Evolutionary conservation across 2,797 vertebrate species (phyloP), one percentile per base, ranked within the genome.

Genomic region (Gila robusta): DNA sequence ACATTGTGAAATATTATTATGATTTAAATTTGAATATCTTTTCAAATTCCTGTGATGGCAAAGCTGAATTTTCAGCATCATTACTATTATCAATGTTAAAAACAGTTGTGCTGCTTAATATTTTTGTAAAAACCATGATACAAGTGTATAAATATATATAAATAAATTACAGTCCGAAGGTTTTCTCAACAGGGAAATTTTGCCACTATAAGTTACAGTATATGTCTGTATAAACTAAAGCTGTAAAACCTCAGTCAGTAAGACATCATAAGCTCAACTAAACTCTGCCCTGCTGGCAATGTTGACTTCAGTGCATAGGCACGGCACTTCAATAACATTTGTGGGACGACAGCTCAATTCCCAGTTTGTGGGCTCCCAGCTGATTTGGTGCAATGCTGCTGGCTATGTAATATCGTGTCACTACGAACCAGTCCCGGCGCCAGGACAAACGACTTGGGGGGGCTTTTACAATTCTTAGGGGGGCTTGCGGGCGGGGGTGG

Each of bases 251-350:
- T 72, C 39, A 71, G 66, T 79, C 76, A 59, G 49, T 59, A 49
- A 79, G 76, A 79, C 76, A 85, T 79, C 83, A 79, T 71, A 85
- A 85, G 84, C 84, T 66, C 84, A 35, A 47, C 78, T 86, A 86
- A 86, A 86, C 84, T 79, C 83, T 72, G 78, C 77, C 84, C 84
- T 86, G 84, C 84, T 86, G 78, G 78, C 84, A 52, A 52, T 86
- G 84, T 86, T 86, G 84, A 86, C 77, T 81, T 73, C 41, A 81
- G 77, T 52, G 78, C 84, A 81, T 54, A 66, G 84, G 84, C 56
- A 64, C 26, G 44, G 78, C 67, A 66, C 70, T 64, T 86, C 78
- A 86, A 81, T 86, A 86, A 86, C 84, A 80, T 85, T 85, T 79
- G 83, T 79, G 83, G 83, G 83, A 72, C 52, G 76, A 70, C 83